Conservation (phyloP, 2,797 vertebrate genomes). For the Psittacula derbiana region DNA sequence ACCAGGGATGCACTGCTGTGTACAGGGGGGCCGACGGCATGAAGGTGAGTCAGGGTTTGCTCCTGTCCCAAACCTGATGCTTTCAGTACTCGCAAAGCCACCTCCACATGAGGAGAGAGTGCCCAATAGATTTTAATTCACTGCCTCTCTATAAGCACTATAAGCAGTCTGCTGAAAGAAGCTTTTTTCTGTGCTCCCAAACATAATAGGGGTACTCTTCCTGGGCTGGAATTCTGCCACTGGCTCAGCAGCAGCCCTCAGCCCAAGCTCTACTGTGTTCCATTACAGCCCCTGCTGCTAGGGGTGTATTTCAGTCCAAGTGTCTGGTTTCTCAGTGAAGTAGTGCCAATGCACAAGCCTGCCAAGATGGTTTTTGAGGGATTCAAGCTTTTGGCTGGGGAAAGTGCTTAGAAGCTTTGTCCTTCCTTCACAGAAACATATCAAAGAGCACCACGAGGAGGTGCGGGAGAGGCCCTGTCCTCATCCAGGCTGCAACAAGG, state of each 20-base stretch:
- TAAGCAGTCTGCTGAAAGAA: background rate
- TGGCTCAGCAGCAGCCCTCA: background rate
- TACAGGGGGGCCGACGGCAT: constrained; percentile 91
- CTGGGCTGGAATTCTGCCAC: background rate
- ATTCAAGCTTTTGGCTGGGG: background rate
- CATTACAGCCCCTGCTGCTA: background rate
- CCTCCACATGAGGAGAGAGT: rapidly evolving
- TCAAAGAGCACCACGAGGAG: constrained; percentile 95
- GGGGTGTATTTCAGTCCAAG: background rate
- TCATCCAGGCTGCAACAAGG: constrained; percentile 97
- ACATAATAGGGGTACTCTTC: background rate
- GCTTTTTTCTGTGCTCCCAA: background rate
- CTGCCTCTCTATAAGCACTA: rapidly evolving
- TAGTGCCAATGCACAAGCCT: rapidly evolving
- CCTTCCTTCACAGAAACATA: constrained; percentile 85
- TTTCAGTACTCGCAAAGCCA: rapidly evolving
- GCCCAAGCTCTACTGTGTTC: background rate
- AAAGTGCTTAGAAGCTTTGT: background rate
- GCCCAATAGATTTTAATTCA: background rate
- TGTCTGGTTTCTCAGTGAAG: background rate
- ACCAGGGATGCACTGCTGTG: constrained; percentile 93
- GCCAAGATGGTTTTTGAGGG: background rate
- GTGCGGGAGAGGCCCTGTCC: constrained; percentile 92
- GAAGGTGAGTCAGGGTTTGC: constrained; percentile 80
- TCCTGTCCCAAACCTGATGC: rapidly evolving